Evolutionary conservation across 1,140 invertebrate species (phyloP).

Genomic region (Nasonia vitripennis): DNA sequence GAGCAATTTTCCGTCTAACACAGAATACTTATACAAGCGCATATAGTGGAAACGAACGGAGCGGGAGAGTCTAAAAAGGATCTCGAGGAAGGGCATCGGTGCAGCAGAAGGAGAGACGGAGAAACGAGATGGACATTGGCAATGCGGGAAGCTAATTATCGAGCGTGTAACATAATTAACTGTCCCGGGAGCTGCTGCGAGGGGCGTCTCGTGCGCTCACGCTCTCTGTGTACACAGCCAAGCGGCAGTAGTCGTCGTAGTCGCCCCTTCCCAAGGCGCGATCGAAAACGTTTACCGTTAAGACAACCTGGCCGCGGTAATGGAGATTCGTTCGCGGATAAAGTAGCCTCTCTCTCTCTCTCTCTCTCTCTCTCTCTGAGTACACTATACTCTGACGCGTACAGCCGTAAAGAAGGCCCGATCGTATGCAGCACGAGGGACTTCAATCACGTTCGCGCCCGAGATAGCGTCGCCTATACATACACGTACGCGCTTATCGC

Average conservation of each 20-base stretch:
- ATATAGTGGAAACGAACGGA: no score
- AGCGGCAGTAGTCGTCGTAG: constrained; percentile 6
- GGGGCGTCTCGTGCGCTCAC: constrained; percentile 23
- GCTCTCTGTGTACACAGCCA: background rate
- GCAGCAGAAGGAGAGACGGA: background rate
- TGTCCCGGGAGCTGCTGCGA: constrained; percentile 57
- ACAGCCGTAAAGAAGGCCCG: background rate
- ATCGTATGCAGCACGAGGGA: background rate
- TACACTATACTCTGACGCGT: background rate
- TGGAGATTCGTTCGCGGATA: constrained; percentile 70
- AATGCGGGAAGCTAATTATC: constrained; percentile 65
- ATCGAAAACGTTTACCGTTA: constrained; percentile 70
- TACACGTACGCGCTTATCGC: background rate
- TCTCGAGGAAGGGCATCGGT: background rate
- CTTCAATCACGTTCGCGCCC: constrained; percentile 40
- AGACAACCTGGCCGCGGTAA: constrained; percentile 64
- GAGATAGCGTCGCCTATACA: background rate
- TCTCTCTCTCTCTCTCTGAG: constrained; percentile 51
- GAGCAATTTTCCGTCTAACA: no score
- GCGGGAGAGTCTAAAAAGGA: background rate
- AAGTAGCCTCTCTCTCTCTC: constrained; percentile 61
- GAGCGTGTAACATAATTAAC: constrained; percentile 67
- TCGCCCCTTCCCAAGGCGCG: constrained; percentile 52
- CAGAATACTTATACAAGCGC: no score
- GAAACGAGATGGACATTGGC: constrained; percentile 53